These are phyloP conservation scores for Phenacoccus solenopsis DNA, from an alignment of 1,140 invertebrate species.

Conservation along the genomic window DNA sequence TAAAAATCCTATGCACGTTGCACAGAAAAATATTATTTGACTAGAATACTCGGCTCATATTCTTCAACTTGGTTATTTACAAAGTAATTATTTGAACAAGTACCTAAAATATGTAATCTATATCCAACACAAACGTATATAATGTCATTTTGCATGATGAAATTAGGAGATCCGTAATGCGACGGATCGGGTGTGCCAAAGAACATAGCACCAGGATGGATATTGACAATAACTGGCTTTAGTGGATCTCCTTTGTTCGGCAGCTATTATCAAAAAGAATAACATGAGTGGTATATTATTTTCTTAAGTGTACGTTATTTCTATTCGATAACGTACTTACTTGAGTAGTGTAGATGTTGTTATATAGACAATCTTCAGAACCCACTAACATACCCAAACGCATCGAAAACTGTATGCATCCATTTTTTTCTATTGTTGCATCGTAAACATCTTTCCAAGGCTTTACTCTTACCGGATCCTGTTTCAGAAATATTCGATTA, in stretches of 20 bases:
- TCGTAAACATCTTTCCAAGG: not conserved
- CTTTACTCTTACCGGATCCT: not conserved
- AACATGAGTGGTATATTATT: no score
- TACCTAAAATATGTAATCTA: conserved; percentile 11
- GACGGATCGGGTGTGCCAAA: not conserved
- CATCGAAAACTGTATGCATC: not conserved
- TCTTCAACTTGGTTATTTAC: no score
- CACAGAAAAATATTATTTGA: no score
- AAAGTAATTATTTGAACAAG: no score
- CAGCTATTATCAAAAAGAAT: not conserved
- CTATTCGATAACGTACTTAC: no score
- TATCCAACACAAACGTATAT: conserved; percentile 10
- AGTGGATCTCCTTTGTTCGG: not conserved
- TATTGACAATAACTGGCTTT: conserved; percentile 4
- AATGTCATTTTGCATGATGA: conserved; percentile 9
- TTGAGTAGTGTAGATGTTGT: conserved; percentile 23
- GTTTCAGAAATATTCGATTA: no score
- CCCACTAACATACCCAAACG: not conserved
- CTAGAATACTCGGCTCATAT: no score
- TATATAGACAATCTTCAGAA: conserved; percentile 25
- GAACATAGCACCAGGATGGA: conserved; percentile 1
- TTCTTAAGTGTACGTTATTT: no score
- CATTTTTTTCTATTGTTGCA: not conserved
- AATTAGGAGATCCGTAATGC: not conserved
- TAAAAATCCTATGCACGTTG: no score